phyloP scores from a whole-genome alignment of 2,888 invertebrate genomes.

The Elysia crispata region DNA sequence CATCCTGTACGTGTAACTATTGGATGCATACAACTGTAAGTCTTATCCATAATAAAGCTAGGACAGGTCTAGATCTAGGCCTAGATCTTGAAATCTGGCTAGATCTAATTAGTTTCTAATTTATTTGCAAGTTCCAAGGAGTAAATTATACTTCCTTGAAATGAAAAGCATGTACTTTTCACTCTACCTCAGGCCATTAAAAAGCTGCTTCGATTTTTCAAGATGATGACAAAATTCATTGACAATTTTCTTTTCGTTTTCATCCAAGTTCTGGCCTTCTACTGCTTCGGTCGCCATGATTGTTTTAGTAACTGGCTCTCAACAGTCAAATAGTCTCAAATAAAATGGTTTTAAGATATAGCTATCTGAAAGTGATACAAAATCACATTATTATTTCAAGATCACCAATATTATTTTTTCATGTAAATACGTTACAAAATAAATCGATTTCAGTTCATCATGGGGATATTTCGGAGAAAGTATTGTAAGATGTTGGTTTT shows the following conservation, averaged over 20 bases:
- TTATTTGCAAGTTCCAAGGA: neutral
- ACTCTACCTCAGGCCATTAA: conserved; percentile 93
- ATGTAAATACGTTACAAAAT: neutral
- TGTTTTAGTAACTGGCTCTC: conserved; percentile 46
- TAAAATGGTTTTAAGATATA: conserved; percentile 18
- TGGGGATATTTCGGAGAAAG: no score
- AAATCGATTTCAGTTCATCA: neutral
- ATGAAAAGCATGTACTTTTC: neutral
- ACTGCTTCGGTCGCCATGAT: conserved; percentile 60
- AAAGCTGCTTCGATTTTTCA: conserved; percentile 97
- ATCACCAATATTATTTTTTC: neutral
- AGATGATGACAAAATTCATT: conserved; percentile 96
- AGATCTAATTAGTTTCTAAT: no score
- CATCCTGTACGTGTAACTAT: no score
- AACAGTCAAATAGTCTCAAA: no score
- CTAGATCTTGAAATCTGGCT: neutral
- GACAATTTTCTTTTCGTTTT: conserved; percentile 82
- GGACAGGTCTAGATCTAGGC: no score
- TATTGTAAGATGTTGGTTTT: no score
- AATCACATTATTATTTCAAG: neutral
- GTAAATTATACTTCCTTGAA: neutral
- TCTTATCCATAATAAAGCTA: no score
- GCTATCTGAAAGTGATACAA: neutral
- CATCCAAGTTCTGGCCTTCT: conserved; percentile 66
- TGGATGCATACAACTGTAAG: no score